Conservation (phyloP, 2,888 invertebrate species). For the Dusona sp. region DNA sequence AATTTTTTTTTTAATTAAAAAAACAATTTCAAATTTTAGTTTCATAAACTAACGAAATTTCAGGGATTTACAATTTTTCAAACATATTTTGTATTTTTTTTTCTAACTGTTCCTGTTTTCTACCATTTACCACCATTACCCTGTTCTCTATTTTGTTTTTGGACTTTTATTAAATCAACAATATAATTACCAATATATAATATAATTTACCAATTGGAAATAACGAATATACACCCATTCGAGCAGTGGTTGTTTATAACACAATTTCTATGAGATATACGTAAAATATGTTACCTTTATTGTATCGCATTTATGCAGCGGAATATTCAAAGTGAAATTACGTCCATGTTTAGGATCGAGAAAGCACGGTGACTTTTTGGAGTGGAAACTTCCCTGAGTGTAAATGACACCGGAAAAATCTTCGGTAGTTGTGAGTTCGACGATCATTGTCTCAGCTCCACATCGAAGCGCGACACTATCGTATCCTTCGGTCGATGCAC, state of each 20-base stretch:
- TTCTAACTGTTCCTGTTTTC: no score
- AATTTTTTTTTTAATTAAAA: no score
- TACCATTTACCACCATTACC: no score
- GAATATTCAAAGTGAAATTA: conserved; percentile 86
- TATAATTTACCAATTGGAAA: background rate
- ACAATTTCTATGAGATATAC: background rate
- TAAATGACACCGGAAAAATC: conserved; percentile 88
- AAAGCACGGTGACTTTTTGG: conserved; percentile 87
- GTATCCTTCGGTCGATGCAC: conserved; percentile 86
- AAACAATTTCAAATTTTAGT: no score
- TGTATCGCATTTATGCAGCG: conserved; percentile 87
- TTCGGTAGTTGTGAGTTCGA: conserved; percentile 86
- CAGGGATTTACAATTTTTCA: no score
- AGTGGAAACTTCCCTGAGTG: conserved; percentile 87
- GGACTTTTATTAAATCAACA: no score
- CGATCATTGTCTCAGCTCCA: conserved; percentile 86
- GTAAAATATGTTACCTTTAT: conserved; percentile 80
- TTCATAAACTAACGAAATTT: no score
- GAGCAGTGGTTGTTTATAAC: background rate
- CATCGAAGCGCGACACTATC: conserved; percentile 87
- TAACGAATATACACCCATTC: background rate
- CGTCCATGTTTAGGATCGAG: conserved; percentile 85
- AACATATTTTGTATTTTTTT: no score
- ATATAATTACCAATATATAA: no score
- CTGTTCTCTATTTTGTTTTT: no score